A percentile compares a stretch with the other conserved stretches of the same genome.
Evolutionary conservation across 35 echinoderm and acorn worm genomes (phyloP).

Genomic region (Hemicentrotus pulcherrimus): DNA sequence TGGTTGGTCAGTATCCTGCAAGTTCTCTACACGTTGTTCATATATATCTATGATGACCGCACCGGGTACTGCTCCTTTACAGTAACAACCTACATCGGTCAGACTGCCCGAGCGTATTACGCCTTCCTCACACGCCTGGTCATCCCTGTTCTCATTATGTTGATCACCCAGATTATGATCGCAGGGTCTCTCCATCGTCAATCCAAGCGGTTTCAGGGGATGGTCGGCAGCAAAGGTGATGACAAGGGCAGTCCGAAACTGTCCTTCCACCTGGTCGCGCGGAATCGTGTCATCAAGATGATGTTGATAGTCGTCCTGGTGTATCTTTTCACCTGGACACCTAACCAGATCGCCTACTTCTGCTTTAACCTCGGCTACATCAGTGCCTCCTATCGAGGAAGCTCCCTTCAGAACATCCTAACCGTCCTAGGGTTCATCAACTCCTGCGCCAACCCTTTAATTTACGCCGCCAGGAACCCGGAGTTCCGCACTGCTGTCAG

Average conservation of each 20-base stretch:
- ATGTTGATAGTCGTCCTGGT: conserved; percentile 59
- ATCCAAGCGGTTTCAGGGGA: conserved; percentile 21
- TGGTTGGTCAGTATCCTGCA: conserved; percentile 56
- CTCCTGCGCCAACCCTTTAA: conserved; percentile 70
- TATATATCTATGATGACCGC: not conserved
- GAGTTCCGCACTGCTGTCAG: not conserved
- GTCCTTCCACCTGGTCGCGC: not conserved
- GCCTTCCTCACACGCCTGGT: conserved; percentile 53
- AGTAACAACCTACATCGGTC: not conserved
- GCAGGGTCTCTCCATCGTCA: conserved; percentile 38
- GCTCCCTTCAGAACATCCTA: conserved; percentile 47
- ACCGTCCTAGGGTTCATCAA: conserved; percentile 56
- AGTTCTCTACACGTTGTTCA: conserved; percentile 56
- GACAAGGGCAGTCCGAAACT: not conserved
- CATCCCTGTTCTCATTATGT: conserved; percentile 57
- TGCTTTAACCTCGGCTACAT: conserved; percentile 56
- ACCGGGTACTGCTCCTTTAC: conserved; percentile 19
- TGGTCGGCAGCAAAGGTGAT: conserved; percentile 4
- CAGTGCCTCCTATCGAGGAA: not conserved
- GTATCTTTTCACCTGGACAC: conserved; percentile 65
- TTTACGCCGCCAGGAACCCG: conserved; percentile 58
- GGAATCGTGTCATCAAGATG: conserved; percentile 67
- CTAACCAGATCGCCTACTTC: conserved; percentile 53
- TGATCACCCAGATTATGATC: conserved; percentile 45
- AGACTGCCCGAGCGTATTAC: conserved; percentile 34